phyloP scores from a whole-genome alignment of 2,113 vertebrate species.

The Lichenostomus cassidix region DNA sequence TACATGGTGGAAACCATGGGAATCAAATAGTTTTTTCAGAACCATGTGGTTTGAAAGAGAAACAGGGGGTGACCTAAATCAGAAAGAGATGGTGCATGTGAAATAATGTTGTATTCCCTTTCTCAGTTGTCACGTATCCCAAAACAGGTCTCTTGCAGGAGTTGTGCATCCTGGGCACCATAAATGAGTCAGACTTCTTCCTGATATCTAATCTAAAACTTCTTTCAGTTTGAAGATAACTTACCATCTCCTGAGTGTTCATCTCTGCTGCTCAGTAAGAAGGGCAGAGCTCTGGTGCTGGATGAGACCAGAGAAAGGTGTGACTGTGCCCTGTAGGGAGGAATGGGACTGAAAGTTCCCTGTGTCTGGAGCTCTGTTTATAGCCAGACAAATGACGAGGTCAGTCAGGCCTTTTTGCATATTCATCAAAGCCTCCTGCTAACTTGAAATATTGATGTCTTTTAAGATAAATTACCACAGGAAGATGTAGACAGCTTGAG shows the following conservation, averaged over 20 bases:
- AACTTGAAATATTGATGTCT: neutral
- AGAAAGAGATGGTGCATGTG: neutral
- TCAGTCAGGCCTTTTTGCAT: neutral
- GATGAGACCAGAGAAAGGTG: neutral
- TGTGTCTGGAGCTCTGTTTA: neutral
- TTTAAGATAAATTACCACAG: neutral
- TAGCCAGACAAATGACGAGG: neutral
- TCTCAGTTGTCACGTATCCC: neutral
- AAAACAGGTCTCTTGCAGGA: neutral
- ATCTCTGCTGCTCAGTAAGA: neutral
- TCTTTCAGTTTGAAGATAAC: neutral
- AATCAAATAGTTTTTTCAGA: neutral
- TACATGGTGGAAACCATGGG: neutral
- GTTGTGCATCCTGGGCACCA: neutral
- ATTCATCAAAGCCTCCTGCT: neutral
- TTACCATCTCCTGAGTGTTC: neutral
- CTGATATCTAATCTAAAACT: neutral
- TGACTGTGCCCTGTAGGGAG: neutral
- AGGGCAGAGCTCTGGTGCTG: neutral
- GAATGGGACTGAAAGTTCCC: neutral
- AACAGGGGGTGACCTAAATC: neutral
- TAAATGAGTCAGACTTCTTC: neutral
- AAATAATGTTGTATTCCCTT: neutral
- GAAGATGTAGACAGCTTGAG: neutral
- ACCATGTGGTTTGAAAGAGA: neutral